Evolutionary conservation across 1,140 invertebrate genomes (phyloP).

Genomic region (Apis mellifera): DNA sequence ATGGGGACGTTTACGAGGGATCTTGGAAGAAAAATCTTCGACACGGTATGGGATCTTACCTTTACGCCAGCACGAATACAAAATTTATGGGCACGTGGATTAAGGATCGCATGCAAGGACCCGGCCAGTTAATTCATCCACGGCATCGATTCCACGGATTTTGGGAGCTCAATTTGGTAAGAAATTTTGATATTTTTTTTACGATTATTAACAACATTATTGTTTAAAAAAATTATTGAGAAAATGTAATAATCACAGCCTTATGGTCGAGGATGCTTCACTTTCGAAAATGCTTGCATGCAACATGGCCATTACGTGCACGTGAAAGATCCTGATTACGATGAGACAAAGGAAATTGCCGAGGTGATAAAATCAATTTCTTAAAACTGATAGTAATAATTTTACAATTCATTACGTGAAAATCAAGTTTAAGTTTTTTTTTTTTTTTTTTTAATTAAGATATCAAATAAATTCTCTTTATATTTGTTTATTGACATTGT

Average conservation of each 20-base stretch:
- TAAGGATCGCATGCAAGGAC: constrained; percentile 85
- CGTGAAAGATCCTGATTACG: constrained; percentile 79
- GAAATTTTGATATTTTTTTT: not conserved
- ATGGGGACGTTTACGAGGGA: constrained; percentile 90
- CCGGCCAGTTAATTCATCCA: constrained; percentile 84
- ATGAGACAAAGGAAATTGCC: constrained; percentile 47
- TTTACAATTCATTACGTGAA: too few relatives aligned
- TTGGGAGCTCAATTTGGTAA: constrained; percentile 83
- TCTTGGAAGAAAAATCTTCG: constrained; percentile 90
- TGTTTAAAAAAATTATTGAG: not conserved
- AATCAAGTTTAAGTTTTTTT: too few relatives aligned
- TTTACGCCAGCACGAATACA: constrained; percentile 82
- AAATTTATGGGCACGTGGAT: constrained; percentile 87
- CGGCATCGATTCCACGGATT: constrained; percentile 85
- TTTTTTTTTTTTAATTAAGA: too few relatives aligned
- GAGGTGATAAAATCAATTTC: not conserved
- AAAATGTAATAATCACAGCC: constrained; percentile 72
- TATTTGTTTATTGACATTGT: too few relatives aligned
- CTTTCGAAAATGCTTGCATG: constrained; percentile 85
- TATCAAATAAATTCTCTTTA: too few relatives aligned
- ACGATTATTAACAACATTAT: not conserved
- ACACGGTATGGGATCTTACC: constrained; percentile 90
- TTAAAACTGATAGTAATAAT: too few relatives aligned
- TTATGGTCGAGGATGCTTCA: constrained; percentile 85
- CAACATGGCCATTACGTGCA: constrained; percentile 85